Conservation (phyloP, 2,113 vertebrate species). For the Pogonocichla stellata region DNA sequence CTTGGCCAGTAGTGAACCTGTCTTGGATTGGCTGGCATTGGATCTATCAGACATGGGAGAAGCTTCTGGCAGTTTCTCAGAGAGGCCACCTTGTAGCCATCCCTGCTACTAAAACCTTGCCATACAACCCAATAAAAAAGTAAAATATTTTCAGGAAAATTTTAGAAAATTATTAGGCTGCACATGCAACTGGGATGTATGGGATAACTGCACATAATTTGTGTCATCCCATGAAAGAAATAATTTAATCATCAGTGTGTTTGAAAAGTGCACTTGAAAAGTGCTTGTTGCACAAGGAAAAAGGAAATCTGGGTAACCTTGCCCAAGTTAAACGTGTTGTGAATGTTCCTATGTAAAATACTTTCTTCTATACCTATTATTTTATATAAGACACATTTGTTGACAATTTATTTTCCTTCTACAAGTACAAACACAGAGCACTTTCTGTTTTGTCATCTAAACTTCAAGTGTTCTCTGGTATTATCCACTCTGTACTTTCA, state of each 20-base stretch:
- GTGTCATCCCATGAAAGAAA: neutral
- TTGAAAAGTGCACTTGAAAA: neutral
- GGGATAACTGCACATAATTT: neutral
- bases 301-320: neutral
- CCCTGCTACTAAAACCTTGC: neutral
- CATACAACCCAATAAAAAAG: too few species aligned
- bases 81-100: neutral
- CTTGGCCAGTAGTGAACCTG: fast-evolving
- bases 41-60: neutral
- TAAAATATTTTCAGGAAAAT: neutral
- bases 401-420: neutral
- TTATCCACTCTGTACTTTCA: neutral
- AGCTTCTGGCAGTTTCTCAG: neutral
- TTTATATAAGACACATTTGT: neutral
- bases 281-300: neutral
- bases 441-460: neutral
- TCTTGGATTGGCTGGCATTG: neutral
- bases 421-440: fast-evolving
- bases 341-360: neutral
- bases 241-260: neutral
- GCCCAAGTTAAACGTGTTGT: neutral
- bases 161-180: neutral
- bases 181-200: neutral
- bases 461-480: neutral
- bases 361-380: neutral